These are phyloP conservation scores for Masticophis lateralis DNA, from an alignment of 2,797 vertebrate genomes.

Conservation along the genomic window DNA sequence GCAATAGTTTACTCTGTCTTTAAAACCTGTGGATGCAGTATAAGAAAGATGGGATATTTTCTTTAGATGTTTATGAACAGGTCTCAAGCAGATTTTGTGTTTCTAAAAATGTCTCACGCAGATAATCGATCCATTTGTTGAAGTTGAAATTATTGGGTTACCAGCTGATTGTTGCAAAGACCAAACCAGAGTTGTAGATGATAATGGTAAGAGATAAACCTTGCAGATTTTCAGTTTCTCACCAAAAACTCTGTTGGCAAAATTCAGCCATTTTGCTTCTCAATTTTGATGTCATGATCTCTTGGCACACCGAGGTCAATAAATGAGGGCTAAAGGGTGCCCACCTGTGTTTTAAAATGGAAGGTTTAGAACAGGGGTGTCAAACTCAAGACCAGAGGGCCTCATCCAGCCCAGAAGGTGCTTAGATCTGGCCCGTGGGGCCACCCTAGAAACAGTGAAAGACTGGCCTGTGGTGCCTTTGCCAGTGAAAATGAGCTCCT, in stretches of 20 bases:
- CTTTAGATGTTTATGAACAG: constrained; percentile 9
- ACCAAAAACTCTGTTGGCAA: background rate
- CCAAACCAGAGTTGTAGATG: constrained; percentile 95
- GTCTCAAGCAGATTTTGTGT: constrained; percentile 74
- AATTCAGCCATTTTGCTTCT: background rate
- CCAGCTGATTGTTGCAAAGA: constrained; percentile 96
- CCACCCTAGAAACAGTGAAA: no score
- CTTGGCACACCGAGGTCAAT: background rate
- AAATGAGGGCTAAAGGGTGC: background rate
- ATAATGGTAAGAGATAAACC: constrained; percentile 82
- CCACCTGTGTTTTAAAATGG: background rate
- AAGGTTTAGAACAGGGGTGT: background rate
- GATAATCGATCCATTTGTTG: constrained; percentile 99
- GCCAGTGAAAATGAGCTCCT: no score
- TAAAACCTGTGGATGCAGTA: background rate
- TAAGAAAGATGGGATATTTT: background rate
- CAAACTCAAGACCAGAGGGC: no score
- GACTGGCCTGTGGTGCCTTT: no score
- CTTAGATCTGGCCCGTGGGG: no score
- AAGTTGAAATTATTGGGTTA: constrained; percentile 97
- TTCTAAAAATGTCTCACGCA: constrained; percentile 55
- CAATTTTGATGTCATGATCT: background rate
- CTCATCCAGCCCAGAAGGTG: no score
- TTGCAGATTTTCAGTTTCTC: background rate
- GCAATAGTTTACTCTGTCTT: background rate